Conservation (phyloP, 2,888 invertebrate genomes). For the Drosophila atripex region DNA sequence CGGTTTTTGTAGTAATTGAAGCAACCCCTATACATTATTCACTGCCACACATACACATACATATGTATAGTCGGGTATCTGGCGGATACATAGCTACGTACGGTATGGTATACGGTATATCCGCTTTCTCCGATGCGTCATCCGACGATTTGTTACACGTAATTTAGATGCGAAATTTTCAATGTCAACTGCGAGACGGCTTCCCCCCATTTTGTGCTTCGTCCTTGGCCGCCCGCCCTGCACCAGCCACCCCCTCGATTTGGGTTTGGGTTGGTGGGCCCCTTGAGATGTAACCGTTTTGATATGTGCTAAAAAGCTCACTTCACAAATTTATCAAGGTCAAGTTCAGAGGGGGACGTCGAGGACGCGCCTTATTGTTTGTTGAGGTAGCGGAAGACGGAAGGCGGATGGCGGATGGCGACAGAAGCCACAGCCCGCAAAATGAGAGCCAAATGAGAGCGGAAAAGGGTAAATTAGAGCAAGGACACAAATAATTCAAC, state of each 20-base stretch:
- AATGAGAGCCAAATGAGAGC: slow-evolving; percentile 10
- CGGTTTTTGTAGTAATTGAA: slow-evolving; percentile 58
- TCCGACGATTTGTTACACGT: slow-evolving; percentile 68
- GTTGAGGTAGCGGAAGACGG: slow-evolving; percentile 67
- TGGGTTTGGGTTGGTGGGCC: slow-evolving; percentile 4
- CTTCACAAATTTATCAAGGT: slow-evolving; percentile 77
- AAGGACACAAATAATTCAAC: slow-evolving; percentile 25
- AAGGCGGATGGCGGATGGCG: too few relatives aligned
- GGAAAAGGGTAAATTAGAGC: slow-evolving; percentile 37
- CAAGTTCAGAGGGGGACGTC: slow-evolving; percentile 61
- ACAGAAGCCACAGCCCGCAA: slow-evolving; percentile 30
- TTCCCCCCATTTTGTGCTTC: not conserved
- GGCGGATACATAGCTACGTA: slow-evolving; percentile 6
- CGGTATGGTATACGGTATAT: too few relatives aligned
- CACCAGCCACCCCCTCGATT: not conserved
- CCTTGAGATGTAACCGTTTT: slow-evolving; percentile 76
- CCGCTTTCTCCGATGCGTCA: slow-evolving; percentile 65
- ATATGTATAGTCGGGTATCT: slow-evolving; percentile 2
- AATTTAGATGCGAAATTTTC: slow-evolving; percentile 76
- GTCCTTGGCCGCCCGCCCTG: not conserved
- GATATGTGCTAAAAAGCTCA: slow-evolving; percentile 79
- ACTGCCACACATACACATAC: too few relatives aligned
- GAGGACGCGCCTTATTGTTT: slow-evolving; percentile 45
- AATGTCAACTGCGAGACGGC: slow-evolving; percentile 66
- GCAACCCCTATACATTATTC: slow-evolving; percentile 60